Percentiles rank a stretch among this genome's conserved stretches.
Evolutionary conservation across 2,113 vertebrate genomes (phyloP).

Genomic region (Condylura cristata): DNA sequence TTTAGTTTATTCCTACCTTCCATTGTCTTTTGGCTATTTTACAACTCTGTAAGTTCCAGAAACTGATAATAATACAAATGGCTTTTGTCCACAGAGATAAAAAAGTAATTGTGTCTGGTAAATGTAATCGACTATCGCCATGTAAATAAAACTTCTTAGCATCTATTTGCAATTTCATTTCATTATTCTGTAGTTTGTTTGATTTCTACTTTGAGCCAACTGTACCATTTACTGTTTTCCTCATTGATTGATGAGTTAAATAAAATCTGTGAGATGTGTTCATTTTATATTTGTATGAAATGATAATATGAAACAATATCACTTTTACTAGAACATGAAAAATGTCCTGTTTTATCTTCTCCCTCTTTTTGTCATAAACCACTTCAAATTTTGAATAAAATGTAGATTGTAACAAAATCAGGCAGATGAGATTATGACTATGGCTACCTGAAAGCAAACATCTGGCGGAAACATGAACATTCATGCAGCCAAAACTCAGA

Average conservation of each 20-base stretch:
- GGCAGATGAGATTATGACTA: background rate
- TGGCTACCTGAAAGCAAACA: slow-evolving; percentile 53
- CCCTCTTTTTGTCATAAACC: background rate
- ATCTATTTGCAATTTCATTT: background rate
- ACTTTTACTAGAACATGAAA: background rate
- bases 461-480: slow-evolving; percentile 58
- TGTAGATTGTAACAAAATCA: slow-evolving; percentile 14
- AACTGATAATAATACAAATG: background rate
- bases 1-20: background rate
- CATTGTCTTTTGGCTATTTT: slow-evolving; percentile 5
- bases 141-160: background rate
- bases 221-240: background rate
- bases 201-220: background rate
- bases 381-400: background rate
- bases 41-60: background rate
- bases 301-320: background rate
- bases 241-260: slow-evolving; percentile 32
- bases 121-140: background rate
- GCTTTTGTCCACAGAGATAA: background rate
- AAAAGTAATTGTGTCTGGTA: background rate
- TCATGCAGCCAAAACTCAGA: slow-evolving; percentile 16
- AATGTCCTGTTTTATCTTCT: background rate
- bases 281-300: slow-evolving; percentile 34
- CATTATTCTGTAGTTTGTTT: background rate
- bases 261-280: background rate